phyloP scores from a whole-genome alignment of 2,888 invertebrate genomes.

The Cloeon dipterum region DNA sequence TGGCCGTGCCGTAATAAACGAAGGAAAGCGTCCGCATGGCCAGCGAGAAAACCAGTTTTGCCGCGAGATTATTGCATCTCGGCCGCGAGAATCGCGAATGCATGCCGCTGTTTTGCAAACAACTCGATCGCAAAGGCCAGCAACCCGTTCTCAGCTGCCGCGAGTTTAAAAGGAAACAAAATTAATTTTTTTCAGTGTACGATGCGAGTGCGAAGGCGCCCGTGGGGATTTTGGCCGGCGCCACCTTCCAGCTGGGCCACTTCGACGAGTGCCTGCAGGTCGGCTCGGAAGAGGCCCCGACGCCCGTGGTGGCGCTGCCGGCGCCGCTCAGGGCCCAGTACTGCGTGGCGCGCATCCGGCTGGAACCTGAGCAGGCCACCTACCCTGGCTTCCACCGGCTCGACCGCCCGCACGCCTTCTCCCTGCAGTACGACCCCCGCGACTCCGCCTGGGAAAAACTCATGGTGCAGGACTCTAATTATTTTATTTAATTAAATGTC shows the following conservation, averaged over 20 bases:
- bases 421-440: slow-evolving; percentile 18
- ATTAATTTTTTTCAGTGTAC: too few relatives aligned
- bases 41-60: too few relatives aligned
- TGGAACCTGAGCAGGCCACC: slow-evolving; percentile 2
- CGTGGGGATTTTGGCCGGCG: slow-evolving; percentile 39
- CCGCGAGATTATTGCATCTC: too few relatives aligned
- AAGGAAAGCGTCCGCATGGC: too few relatives aligned
- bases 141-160: too few relatives aligned
- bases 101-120: too few relatives aligned
- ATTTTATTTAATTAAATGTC: too few relatives aligned
- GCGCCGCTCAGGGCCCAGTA: slow-evolving; percentile 20
- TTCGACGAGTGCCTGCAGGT: slow-evolving; percentile 38
- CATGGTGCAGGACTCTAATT: slow-evolving; percentile 19
- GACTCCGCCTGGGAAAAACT: slow-evolving; percentile 23
- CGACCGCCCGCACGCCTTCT: slow-evolving; percentile 1
- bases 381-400: slow-evolving; percentile 3
- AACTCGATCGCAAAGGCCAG: too few relatives aligned
- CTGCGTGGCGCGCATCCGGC: slow-evolving; percentile 23
- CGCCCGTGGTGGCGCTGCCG: slow-evolving; percentile 16
- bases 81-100: too few relatives aligned
- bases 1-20: too few relatives aligned
- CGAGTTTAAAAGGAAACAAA: too few relatives aligned
- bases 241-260: slow-evolving; percentile 45
- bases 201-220: slow-evolving; percentile 48
- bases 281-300: not conserved